Evolutionary conservation across 1,140 invertebrate species (phyloP).

Genomic region (Colletes latitarsis): DNA sequence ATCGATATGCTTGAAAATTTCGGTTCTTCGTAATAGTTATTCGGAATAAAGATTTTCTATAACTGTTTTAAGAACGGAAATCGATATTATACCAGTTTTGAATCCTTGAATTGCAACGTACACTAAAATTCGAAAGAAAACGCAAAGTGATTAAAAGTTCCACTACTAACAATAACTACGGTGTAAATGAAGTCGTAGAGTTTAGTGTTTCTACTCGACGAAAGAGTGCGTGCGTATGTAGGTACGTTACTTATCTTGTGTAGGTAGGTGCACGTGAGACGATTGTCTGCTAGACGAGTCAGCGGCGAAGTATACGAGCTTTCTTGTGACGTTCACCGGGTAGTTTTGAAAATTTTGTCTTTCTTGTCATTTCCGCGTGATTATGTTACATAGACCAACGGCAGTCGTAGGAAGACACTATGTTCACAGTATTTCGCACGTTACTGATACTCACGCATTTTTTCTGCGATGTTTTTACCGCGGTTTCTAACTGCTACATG

Average conservation of each 20-base stretch:
- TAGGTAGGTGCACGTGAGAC: conserved; percentile 33
- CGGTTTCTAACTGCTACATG: conserved; percentile 12
- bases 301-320: background rate
- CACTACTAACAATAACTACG: too few relatives aligned
- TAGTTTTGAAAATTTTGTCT: background rate
- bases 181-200: too few relatives aligned
- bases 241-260: background rate
- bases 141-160: too few relatives aligned
- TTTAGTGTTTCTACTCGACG: conserved; percentile 1
- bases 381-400: conserved; percentile 51
- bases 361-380: conserved; percentile 3
- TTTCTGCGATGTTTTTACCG: conserved; percentile 16
- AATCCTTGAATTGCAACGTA: too few relatives aligned
- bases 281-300: conserved; percentile 35
- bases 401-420: conserved; percentile 16
- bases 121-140: too few relatives aligned
- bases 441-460: conserved; percentile 46
- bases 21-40: too few relatives aligned
- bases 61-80: too few relatives aligned
- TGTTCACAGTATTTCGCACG: conserved; percentile 44
- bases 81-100: too few relatives aligned
- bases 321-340: conserved; percentile 25
- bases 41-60: too few relatives aligned
- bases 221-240: conserved; percentile 14
- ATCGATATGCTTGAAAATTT: too few relatives aligned